Base-by-base conservation (phyloP, 2,888 invertebrate genomes). In the Carpatolechia fugitivella region DNA sequence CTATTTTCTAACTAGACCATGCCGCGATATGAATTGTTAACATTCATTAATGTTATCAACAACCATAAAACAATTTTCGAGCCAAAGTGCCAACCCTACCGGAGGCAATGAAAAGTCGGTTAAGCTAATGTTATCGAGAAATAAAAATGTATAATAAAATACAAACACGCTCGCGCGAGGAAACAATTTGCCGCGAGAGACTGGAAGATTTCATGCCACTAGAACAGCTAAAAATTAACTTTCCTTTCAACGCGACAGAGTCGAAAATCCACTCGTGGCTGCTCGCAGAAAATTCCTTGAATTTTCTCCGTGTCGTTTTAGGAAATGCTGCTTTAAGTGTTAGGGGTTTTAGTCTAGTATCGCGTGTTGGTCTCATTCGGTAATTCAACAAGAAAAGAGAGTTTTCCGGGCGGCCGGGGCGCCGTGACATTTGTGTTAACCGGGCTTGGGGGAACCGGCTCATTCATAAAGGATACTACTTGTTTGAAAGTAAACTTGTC, bases 91-190 rank as follows among this genome's bases (percentile, higher is more conserved):
- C 88, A 90, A 72, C 90, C 90, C 90, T 90, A 85, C 74, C 69
- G 57, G 61, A 82, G 85, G 89, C 89, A 88, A 90, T 90, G 89
- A 90, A 90, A 90, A 90, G 88, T 89, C 89, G 86, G 89, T 90
- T 89, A 89, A 89, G 90, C 89, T 89, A 90, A 90, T 90, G 89
- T 90, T 90, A 90, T 90, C 89, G 89, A 83, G 85, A 82, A 89
- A 89, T 90, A 90, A 90, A 90, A 90, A 89, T 88, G 89, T 90
- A 89, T 90, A 89, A 89, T 90, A 90, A 90, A 90, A 90, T 89
- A 89, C 88, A 87, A 89, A 88, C 89, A 88, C 82, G 85, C 82
- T 44, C 80, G 84, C 83, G 85, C 82, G 87, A 86, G 90, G 88
- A 89, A 89, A 90, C 88, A 90, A 89, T 89, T 89, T 89, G 87